Base-by-base conservation (phyloP, 2,888 invertebrate genomes). In the Dryadula phaetusa region DNA sequence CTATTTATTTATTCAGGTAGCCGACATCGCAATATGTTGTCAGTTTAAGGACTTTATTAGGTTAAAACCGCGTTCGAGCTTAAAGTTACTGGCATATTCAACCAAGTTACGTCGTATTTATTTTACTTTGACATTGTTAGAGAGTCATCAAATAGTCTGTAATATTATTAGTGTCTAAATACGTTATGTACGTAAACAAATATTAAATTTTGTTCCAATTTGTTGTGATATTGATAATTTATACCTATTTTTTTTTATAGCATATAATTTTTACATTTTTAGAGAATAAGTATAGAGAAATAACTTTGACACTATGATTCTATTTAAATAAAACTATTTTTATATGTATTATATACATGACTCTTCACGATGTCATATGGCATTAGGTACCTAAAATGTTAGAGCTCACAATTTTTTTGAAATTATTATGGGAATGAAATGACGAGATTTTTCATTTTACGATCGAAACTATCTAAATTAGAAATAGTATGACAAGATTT, bases 1-100 rank as follows among this genome's bases (percentile, higher is more conserved):
- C 83, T 82, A 82, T 80, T 77, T 79, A 77, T 77, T 79, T 78
- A 76, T 75, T 71, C 71, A 71, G 71, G 68, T 71, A 70, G 71
- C 71, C 73, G 69, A 72, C 72, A 74, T 73, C 67, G 69, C 64
- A 65, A 66, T 63, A 70, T 65, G 63, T 65, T 70, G 67, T 53
- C 63, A 25, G 60, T 47, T 66, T 69, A 66, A 63, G 53, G 53
- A 62, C 65, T 44, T 65, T 62, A 71, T 64, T 66, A 58, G 18
- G 61, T 62, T 68, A 68, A 28, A 65, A 22, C 62, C 42, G 42
- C 12, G 40, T 10, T 62, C 32, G 53, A 61, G 63, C 25, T 61
- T 64, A 42, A 62, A 64, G 66, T 60, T 60, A 46, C 22, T 37
- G 64, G 44, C 44, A 63, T 67, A 64, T 44, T 42, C 25, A n/a